phyloP scores from a whole-genome alignment of 2,888 invertebrate species.

The Hoplodrina ambigua region DNA sequence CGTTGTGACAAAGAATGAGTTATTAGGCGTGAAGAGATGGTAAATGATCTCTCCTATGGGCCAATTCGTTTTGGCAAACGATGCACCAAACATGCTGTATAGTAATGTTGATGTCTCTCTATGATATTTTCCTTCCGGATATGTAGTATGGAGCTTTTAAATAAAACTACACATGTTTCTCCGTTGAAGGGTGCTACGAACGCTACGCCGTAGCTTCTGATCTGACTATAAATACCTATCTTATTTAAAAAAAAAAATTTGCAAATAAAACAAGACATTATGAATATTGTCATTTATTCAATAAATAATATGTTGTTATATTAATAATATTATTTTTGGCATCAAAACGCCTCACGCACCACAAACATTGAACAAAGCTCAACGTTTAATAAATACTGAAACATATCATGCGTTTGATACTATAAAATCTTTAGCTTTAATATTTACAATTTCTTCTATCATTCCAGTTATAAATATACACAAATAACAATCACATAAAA shows the following conservation, averaged over 20 bases:
- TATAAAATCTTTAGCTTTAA: constrained; percentile 61
- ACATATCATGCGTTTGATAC: constrained; percentile 65
- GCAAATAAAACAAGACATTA: constrained; percentile 66
- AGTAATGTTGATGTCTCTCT: too few relatives aligned
- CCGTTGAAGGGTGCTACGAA: not conserved
- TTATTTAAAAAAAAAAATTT: not conserved
- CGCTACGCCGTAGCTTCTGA: not conserved
- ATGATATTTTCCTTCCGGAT: not conserved
- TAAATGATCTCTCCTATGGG: too few relatives aligned
- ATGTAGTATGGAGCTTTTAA: not conserved
- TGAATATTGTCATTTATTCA: constrained; percentile 86
- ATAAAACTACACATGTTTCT: not conserved
- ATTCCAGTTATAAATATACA: constrained; percentile 60
- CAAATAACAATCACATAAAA: constrained; percentile 62
- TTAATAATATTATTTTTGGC: constrained; percentile 78
- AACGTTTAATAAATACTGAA: constrained; percentile 75
- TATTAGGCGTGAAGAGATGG: too few relatives aligned
- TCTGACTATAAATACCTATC: not conserved
- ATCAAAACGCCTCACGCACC: constrained; percentile 76
- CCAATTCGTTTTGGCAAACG: too few relatives aligned
- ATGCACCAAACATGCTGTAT: too few relatives aligned
- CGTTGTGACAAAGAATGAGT: too few relatives aligned
- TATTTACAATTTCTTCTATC: constrained; percentile 69
- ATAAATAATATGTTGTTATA: constrained; percentile 81
- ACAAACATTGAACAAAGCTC: constrained; percentile 84